phyloP scores from a whole-genome alignment of 1,140 invertebrate species.

The Drosophila simulans region DNA sequence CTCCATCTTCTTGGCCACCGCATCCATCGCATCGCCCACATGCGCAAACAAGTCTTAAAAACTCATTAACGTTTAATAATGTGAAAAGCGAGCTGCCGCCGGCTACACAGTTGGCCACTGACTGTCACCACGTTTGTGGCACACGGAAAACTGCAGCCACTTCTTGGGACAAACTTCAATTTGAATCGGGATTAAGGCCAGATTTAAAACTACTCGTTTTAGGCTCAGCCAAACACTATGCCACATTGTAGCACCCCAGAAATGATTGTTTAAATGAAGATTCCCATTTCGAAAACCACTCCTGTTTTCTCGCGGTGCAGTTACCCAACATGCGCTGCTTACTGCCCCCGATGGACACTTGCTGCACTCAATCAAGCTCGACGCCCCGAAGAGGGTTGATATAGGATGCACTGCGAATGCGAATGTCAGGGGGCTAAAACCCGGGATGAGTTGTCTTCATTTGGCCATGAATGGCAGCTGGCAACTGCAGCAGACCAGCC shows the following conservation, averaged over 20 bases:
- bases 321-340: slow-evolving; percentile 1
- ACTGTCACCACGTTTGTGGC: slow-evolving; percentile 3
- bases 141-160: background rate
- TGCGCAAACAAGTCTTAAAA: slow-evolving; percentile 55
- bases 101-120: slow-evolving; percentile 28
- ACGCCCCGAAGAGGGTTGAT: slow-evolving; percentile 3
- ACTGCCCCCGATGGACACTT: slow-evolving; percentile 36
- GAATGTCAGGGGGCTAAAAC: background rate
- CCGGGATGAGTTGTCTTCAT: slow-evolving; percentile 44
- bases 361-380: slow-evolving; percentile 38
- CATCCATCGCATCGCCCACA: slow-evolving; percentile 32
- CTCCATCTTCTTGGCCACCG: slow-evolving; percentile 15
- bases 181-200: background rate
- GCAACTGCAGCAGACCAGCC: slow-evolving; percentile 36
- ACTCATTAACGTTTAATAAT: slow-evolving; percentile 71
- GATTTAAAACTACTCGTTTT: background rate
- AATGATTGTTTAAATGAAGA: too few species aligned
- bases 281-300: background rate
- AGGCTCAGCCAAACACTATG: background rate
- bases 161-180: background rate
- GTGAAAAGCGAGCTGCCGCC: slow-evolving; percentile 31
- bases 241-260: too few species aligned
- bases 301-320: background rate
- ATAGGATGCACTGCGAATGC: slow-evolving; percentile 1
- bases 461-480: slow-evolving; percentile 33